phyloP scores from a whole-genome alignment of 1,140 invertebrate genomes.

The Diorhabda elongata region DNA sequence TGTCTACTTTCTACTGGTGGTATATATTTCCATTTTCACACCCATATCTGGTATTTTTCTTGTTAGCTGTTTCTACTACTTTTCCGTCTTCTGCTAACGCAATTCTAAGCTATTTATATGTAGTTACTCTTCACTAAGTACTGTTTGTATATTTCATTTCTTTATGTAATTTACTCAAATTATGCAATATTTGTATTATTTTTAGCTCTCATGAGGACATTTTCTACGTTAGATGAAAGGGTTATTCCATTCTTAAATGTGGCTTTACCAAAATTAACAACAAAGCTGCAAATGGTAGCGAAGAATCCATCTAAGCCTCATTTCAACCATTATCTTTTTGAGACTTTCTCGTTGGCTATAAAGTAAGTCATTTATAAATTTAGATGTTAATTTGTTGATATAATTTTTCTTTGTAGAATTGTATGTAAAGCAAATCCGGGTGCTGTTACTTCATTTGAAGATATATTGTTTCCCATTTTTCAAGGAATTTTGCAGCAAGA shows the following conservation, averaged over 20 bases:
- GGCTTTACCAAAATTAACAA: slow-evolving; percentile 78
- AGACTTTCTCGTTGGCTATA: slow-evolving; percentile 84
- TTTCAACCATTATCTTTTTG: slow-evolving; percentile 97
- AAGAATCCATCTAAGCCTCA: slow-evolving; percentile 95
- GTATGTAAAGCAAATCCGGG: slow-evolving; percentile 76
- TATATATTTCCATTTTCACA: too few relatives aligned
- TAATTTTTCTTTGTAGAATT: slow-evolving; percentile 54
- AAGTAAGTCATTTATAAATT: slow-evolving; percentile 51
- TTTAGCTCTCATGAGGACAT: slow-evolving; percentile 82
- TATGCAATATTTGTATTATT: slow-evolving; percentile 2
- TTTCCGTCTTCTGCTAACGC: too few relatives aligned
- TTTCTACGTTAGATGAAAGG: slow-evolving; percentile 74
- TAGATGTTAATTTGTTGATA: slow-evolving; percentile 10
- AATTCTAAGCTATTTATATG: too few relatives aligned
- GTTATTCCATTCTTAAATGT: slow-evolving; percentile 76
- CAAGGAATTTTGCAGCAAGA: slow-evolving; percentile 90
- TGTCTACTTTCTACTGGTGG: too few relatives aligned
- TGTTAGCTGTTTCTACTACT: too few relatives aligned
- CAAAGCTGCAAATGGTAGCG: slow-evolving; percentile 77
- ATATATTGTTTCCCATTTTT: slow-evolving; percentile 87
- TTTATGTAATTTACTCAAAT: neutral
- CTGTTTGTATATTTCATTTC: too few relatives aligned
- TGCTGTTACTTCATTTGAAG: slow-evolving; percentile 86
- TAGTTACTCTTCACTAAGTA: too few relatives aligned
- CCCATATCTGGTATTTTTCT: too few relatives aligned